Evolutionary conservation across 2,113 vertebrate genomes (phyloP), one percentile per base, ranked within the genome.

Genomic region (Tychaedon coryphoeus): DNA sequence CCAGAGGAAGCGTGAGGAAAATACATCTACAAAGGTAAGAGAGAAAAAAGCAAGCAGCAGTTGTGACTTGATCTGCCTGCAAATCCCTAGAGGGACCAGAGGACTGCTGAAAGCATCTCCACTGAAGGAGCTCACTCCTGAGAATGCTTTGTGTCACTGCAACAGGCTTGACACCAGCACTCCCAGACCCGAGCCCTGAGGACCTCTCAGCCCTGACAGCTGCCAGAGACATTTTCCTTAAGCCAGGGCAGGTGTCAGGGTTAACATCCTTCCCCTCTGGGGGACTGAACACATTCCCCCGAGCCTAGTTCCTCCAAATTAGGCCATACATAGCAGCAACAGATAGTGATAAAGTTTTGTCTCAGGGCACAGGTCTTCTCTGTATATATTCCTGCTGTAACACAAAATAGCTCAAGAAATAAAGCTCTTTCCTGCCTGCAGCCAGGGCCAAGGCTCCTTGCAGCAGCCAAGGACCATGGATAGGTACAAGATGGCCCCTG

Each of bases 1-100:
- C 54, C 0, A 0, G 75, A 95, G 58, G 72, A 88, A 86, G 73
- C 57, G 69, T 87, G 47, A 92, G 78, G 65, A 96, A 94, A 91
- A 94, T 38, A 72, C 62, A 71, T 90, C 91, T 94, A 88, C 89
- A 92, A 80, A 91, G 86, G 92, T 89, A 93, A 69, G 69, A 88
- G 86, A 79, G 72, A 40, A 86, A 66, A 92, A 95, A 90, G 29
- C 45, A 85, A 84, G 75, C 36, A 48, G 85, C 50, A 86, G 69
- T 85, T 85, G 84, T 90, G 88, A 90, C 64, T 74, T 0, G 18
- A 93, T 65, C 73, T 65, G 66, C 57, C 86, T 88, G 75, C 33
- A 79, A 65, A 95, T 73, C 53, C 65, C 69, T 56, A 74, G 78
- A 67, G 85, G 57, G 29, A 65, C 54, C 0, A 0, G 33, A 73